Percentiles rank a stretch among this genome's conserved stretches.
Conservation (phyloP, 2,888 invertebrate genomes). For the Agonopterix arenella region DNA sequence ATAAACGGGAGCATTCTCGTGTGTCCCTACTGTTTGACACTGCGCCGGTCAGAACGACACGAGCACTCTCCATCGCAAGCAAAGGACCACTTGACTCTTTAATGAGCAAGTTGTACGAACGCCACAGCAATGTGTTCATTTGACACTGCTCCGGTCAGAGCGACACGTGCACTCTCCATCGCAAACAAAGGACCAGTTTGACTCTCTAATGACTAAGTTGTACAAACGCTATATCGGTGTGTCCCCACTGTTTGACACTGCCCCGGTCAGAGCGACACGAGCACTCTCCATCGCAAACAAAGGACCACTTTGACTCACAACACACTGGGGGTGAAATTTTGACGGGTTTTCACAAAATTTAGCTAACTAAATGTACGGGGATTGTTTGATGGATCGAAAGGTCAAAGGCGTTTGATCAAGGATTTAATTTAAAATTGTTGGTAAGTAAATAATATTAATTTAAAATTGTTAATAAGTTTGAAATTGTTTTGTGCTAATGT, state of each 20-base stretch:
- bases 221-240: constrained; percentile 7
- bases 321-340: neutral
- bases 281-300: constrained; percentile 35
- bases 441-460: too few relatives aligned
- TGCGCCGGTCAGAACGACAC: constrained; percentile 17
- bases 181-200: constrained; percentile 1
- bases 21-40: constrained; percentile 24
- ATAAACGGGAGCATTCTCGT: constrained; percentile 4
- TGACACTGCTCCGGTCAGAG: constrained; percentile 19
- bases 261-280: constrained; percentile 19
- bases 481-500: too few relatives aligned
- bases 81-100: constrained; percentile 11
- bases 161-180: too few relatives aligned
- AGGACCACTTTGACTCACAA: constrained; percentile 7
- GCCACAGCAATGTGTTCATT: constrained; percentile 8
- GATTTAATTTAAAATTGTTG: too few relatives aligned
- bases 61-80: constrained; percentile 34
- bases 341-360: neutral
- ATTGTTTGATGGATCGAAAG: too few relatives aligned
- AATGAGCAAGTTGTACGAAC: too few relatives aligned
- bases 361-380: neutral
- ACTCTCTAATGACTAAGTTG: neutral
- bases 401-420: too few relatives aligned
- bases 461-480: too few relatives aligned
- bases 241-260: constrained; percentile 24